A percentile compares a stretch with the other conserved stretches of the same genome.
Conservation (phyloP, 2,888 invertebrate genomes). For the Pristionchus fissidentatus region DNA sequence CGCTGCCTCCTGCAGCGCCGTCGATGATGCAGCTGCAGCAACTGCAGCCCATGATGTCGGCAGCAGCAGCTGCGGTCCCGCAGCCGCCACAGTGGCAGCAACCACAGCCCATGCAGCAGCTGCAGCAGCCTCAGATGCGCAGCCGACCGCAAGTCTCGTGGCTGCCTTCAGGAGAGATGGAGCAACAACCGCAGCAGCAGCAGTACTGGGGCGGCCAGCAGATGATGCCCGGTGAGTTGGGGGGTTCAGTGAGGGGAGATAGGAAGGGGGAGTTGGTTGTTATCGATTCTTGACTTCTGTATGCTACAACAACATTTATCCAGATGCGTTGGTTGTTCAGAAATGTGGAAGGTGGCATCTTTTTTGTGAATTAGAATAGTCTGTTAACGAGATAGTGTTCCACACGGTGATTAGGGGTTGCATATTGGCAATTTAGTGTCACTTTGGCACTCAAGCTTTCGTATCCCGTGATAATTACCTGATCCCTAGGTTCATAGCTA, state of each 20-base stretch:
- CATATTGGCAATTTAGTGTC: neutral
- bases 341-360: neutral
- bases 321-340: too few relatives aligned
- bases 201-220: conserved; percentile 28
- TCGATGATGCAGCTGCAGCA: neutral
- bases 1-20: neutral
- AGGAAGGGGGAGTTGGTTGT: neutral
- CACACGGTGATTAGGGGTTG: neutral
- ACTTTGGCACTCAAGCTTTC: too few relatives aligned
- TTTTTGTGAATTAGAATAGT: neutral
- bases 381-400: conserved; percentile 1
- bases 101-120: conserved; percentile 42
- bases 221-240: neutral
- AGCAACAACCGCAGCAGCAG: neutral
- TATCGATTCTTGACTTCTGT: neutral
- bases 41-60: neutral
- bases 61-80: neutral
- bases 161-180: conserved; percentile 24
- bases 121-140: neutral
- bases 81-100: conserved; percentile 31
- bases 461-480: too few relatives aligned
- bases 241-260: neutral
- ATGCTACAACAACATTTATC: neutral
- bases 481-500: too few relatives aligned
- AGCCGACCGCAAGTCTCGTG: conserved; percentile 41